These are phyloP conservation scores for Pristiophorus japonicus DNA, from an alignment of 2,113 vertebrate genomes.

Conservation along the genomic window DNA sequence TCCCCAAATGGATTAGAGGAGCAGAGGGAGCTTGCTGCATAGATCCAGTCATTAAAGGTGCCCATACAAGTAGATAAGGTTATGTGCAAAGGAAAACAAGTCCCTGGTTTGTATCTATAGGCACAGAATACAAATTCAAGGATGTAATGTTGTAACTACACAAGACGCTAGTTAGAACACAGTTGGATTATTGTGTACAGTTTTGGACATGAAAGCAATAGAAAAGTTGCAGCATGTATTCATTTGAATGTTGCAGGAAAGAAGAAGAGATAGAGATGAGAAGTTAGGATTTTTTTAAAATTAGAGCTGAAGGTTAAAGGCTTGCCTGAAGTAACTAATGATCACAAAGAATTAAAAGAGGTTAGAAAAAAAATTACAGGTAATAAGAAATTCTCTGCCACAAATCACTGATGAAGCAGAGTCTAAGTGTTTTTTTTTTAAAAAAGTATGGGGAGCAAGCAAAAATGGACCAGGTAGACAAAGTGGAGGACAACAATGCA, in stretches of 20 bases:
- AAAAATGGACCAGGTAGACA: background rate
- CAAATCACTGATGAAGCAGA: background rate
- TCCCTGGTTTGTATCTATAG: background rate
- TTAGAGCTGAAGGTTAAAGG: background rate
- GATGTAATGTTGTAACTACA: background rate
- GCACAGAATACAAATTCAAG: background rate
- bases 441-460: background rate
- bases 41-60: too few relatives aligned
- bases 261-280: background rate
- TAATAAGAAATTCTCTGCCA: background rate
- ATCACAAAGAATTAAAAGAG: background rate
- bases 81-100: too few relatives aligned
- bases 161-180: background rate
- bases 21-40: too few relatives aligned
- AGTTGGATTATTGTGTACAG: background rate
- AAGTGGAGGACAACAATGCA: background rate
- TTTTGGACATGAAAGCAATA: too few relatives aligned
- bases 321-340: background rate
- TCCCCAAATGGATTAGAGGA: too few relatives aligned
- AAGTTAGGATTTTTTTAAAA: background rate
- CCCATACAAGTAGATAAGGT: too few relatives aligned
- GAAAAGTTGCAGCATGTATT: too few relatives aligned
- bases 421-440: background rate
- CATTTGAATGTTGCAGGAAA: too few relatives aligned
- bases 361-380: background rate